phyloP scores from a whole-genome alignment of 2,113 vertebrate species.

The Diglossa brunneiventris region DNA sequence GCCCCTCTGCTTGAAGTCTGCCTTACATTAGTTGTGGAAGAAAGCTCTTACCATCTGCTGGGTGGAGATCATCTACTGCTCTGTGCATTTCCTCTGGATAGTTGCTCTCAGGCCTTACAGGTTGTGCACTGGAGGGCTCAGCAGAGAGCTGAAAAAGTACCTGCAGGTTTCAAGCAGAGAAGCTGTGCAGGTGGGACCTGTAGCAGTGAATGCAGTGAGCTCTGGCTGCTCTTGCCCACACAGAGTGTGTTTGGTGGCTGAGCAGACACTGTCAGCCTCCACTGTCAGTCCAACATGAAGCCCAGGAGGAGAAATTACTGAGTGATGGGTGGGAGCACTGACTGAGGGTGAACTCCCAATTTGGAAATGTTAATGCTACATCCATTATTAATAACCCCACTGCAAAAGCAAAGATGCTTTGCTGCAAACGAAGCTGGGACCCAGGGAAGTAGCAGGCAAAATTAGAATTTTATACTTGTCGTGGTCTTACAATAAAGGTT shows the following conservation, averaged over 20 bases:
- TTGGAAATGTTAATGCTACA: background rate
- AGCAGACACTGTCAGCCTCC: background rate
- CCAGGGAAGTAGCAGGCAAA: background rate
- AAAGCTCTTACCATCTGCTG: background rate
- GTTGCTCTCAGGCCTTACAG: background rate
- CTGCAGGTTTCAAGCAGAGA: background rate
- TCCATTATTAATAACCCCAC: background rate
- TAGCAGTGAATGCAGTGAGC: background rate
- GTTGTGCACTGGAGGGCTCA: background rate
- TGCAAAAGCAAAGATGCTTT: background rate
- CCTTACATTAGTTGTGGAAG: background rate
- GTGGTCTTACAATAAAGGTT: slow-evolving; percentile 18
- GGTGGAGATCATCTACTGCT: background rate
- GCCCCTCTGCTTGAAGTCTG: background rate
- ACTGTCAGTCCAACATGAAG: background rate
- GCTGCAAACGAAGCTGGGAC: background rate
- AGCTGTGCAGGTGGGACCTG: background rate
- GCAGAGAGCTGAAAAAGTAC: background rate
- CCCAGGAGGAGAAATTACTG: background rate
- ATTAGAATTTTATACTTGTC: slow-evolving; percentile 34
- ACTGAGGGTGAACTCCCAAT: background rate
- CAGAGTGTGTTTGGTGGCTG: background rate
- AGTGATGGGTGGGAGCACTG: background rate
- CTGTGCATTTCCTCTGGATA: background rate
- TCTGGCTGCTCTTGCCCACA: background rate